Base-by-base conservation (phyloP, 2,888 invertebrate genomes). In the Serripes groenlandicus region DNA sequence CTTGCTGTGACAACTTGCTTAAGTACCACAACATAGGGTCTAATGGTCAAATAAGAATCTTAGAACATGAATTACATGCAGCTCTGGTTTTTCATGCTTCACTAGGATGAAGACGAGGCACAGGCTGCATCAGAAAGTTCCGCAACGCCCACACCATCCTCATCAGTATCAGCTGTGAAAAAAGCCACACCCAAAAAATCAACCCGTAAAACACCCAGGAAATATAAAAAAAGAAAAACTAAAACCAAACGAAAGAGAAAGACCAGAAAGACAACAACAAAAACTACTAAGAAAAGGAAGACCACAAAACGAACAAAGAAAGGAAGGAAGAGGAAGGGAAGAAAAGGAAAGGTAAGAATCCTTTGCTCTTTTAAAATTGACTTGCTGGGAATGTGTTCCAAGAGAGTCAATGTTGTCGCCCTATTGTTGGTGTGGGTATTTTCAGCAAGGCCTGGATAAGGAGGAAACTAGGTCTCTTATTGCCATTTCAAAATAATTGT, bases 211-310 rank as follows among this genome's bases (percentile, higher is more conserved):
- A 88, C 78, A 60, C 75, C 82, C 30, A 83, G 84, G 26, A 87
- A 84, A 64, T 77, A 85, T 42, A 86, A 75, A 60, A 72, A 75
- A 42, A 82, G 84, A 69, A 84, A 87, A 78, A 86, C 83, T 35
- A 87, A 71, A 56, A 84, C 81, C 3, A 85, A 83, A 80, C 80
- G 77, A 49, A 84, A 74, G 62, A 85, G 75, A 49, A 85, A 68
- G 74, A n/a, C n/a, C n/a, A 89, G 72, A 74, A 88, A 77, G 76
- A 77, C 74, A 69, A 86, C 64, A 26, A 75, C 70, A 62, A 81
- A 35, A 56, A 81, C 68, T n/a, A 84, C 58, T 37, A 75, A 69
- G 56, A 75, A 71, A 71, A 83, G 30, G 58, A 78, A 75, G 28
- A 85, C 60, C 23, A 79, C 69, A 56, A 77, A 49, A 28, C 62